Conservation (phyloP, 1,140 invertebrate species). For the Uloborus diversus region DNA sequence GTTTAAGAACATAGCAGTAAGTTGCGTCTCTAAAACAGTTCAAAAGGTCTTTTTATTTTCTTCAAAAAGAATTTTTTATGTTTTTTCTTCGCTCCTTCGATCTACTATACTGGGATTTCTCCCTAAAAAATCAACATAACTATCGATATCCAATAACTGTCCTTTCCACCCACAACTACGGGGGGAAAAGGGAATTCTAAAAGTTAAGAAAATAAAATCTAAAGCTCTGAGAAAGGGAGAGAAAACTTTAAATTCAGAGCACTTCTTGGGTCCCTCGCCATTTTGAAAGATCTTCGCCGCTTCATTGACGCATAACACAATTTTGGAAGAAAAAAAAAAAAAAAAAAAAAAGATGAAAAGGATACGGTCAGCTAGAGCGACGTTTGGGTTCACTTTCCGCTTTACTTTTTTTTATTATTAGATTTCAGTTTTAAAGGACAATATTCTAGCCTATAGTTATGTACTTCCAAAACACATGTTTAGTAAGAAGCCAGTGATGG, state of each 20-base stretch:
- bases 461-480: too few species aligned
- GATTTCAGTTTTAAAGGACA: too few species aligned
- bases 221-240: background rate
- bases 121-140: slow-evolving; percentile 31
- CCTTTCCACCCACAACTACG: background rate
- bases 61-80: too few species aligned
- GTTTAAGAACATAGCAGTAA: too few species aligned
- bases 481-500: too few species aligned
- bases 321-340: slow-evolving; percentile 1
- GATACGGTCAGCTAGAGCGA: background rate
- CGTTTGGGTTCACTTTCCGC: background rate
- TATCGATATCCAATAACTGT: slow-evolving; percentile 40
- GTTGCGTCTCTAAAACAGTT: too few species aligned
- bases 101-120: background rate
- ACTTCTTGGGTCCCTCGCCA: slow-evolving; percentile 4
- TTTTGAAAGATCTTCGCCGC: background rate
- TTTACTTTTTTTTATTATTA: background rate
- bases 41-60: too few species aligned
- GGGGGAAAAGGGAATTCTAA: slow-evolving; percentile 1
- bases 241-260: slow-evolving; percentile 34
- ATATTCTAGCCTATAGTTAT: too few species aligned
- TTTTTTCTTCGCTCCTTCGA: background rate
- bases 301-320: slow-evolving; percentile 13
- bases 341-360: background rate
- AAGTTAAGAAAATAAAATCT: slow-evolving; percentile 53